phyloP scores from a whole-genome alignment of 2,888 invertebrate genomes.

The Hirtodrosophila duncani region DNA sequence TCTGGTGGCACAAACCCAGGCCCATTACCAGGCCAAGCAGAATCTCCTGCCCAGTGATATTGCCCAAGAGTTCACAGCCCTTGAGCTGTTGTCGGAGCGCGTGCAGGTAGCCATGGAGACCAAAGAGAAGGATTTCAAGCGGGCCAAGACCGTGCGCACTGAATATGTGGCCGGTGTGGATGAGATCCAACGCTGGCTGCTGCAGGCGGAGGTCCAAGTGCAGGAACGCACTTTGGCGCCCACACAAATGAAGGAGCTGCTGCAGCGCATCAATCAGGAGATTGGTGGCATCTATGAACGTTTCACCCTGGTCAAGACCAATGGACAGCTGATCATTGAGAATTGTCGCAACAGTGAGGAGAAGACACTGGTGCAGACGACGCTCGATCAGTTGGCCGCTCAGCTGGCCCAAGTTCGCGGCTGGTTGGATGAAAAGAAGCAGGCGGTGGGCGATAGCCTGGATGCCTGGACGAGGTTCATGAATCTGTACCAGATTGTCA shows the following conservation, averaged over 20 bases:
- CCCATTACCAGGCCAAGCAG: conserved; percentile 82
- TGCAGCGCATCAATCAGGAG: conserved; percentile 88
- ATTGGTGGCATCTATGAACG: conserved; percentile 85
- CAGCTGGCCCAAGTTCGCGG: conserved; percentile 88
- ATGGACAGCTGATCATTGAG: conserved; percentile 88
- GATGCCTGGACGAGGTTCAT: conserved; percentile 94
- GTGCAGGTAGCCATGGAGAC: conserved; percentile 90
- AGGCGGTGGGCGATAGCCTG: conserved; percentile 90
- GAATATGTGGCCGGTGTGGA: conserved; percentile 90
- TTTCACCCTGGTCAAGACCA: conserved; percentile 87
- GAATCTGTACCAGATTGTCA: conserved; percentile 88
- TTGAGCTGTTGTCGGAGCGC: conserved; percentile 90
- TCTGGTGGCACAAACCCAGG: conserved; percentile 81
- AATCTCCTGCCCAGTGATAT: conserved; percentile 86
- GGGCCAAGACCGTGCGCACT: conserved; percentile 88
- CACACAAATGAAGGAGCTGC: conserved; percentile 85
- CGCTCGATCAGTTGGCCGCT: conserved; percentile 86
- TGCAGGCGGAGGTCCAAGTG: conserved; percentile 89
- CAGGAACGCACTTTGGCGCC: conserved; percentile 90
- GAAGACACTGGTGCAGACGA: conserved; percentile 85
- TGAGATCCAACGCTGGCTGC: conserved; percentile 89
- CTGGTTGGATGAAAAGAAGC: conserved; percentile 90
- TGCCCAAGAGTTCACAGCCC: conserved; percentile 87
- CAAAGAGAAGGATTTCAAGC: conserved; percentile 91
- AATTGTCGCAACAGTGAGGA: conserved; percentile 89